Evolutionary conservation across 2,113 vertebrate genomes (phyloP).

Genomic region (Chionomys nivalis): DNA sequence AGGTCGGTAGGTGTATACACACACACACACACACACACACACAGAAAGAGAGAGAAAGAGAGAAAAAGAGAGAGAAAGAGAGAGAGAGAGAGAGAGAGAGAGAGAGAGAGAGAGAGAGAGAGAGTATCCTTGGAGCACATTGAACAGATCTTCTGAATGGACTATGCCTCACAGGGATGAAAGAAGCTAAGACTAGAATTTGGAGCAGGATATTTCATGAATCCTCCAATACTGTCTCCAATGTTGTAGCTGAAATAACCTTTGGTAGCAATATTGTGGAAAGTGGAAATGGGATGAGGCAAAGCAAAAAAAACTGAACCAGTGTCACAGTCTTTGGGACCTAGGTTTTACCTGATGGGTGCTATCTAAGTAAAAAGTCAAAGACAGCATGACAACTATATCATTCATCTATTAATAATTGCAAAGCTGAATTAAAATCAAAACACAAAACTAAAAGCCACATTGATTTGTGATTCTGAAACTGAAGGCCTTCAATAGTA

Average conservation of each 20-base stretch:
- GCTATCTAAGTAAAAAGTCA: not conserved
- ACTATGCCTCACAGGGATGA: not conserved
- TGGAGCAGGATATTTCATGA: not conserved
- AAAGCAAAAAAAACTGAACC: constrained; percentile 30
- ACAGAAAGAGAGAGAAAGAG: not conserved
- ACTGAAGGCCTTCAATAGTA: not conserved
- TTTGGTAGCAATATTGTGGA: not conserved
- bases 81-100: no score
- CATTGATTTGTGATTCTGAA: not conserved
- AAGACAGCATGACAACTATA: not conserved
- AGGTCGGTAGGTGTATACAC: not conserved
- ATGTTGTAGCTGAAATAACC: constrained; percentile 4
- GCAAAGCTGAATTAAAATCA: constrained; percentile 2
- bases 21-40: not conserved
- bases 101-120: no score
- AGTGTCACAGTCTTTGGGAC: not conserved
- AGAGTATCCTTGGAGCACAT: not conserved
- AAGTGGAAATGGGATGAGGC: not conserved
- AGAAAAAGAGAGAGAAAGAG: no score
- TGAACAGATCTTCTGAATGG: not conserved
- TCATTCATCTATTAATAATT: not conserved
- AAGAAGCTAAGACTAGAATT: not conserved
- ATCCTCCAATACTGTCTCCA: not conserved
- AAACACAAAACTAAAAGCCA: constrained; percentile 36
- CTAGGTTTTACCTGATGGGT: not conserved